phyloP scores from a whole-genome alignment of 1,140 invertebrate genomes.

The Geopemphigus sp. region DNA sequence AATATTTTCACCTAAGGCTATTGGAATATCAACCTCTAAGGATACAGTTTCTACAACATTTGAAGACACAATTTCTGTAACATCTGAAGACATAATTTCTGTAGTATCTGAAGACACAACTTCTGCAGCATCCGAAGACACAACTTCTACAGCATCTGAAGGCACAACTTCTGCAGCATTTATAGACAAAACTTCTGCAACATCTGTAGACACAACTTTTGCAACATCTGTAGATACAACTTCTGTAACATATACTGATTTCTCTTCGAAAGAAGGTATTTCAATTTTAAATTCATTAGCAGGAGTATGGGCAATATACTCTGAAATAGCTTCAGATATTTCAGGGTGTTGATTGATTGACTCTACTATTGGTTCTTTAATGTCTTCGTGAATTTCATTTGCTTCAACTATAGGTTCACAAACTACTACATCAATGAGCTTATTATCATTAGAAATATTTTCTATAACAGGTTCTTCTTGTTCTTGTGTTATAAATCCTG shows the following conservation, averaged over 20 bases:
- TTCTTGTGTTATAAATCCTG: conserved; percentile 2
- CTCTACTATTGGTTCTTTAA: neutral
- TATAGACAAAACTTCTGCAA: neutral
- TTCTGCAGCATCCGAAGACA: neutral
- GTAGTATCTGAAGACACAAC: neutral
- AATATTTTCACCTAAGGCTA: conserved; percentile 17
- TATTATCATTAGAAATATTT: conserved; percentile 1
- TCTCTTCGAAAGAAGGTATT: neutral
- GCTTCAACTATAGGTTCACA: neutral
- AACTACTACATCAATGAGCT: neutral
- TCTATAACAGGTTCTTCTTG: conserved; percentile 18
- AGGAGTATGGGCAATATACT: neutral
- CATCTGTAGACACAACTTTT: neutral
- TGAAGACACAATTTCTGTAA: neutral
- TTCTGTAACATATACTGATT: neutral
- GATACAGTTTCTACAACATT: neutral
- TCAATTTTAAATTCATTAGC: neutral
- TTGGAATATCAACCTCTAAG: conserved; percentile 20
- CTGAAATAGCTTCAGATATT: neutral
- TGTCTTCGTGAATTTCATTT: conserved; percentile 3
- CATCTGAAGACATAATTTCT: too few relatives aligned
- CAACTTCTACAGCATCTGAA: conserved; percentile 9
- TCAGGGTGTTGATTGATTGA: neutral
- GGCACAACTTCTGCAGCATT: neutral
- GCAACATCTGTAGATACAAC: neutral